Percentiles rank a stretch among this genome's conserved stretches.
Conservation (phyloP, 2,888 invertebrate genomes). For the Lithophane semibrunnea region DNA sequence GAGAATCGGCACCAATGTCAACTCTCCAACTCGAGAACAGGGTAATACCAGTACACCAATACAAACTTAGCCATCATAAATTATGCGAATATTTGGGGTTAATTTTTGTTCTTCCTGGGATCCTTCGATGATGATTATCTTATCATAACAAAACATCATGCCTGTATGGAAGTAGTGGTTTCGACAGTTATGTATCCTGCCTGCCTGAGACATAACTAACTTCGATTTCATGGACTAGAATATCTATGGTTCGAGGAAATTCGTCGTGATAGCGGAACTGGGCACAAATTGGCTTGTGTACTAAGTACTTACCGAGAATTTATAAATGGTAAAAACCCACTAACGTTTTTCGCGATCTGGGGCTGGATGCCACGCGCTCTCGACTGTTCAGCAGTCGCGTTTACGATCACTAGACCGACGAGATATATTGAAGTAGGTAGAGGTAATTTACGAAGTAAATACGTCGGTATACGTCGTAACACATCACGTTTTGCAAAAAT, state of each 20-base stretch:
- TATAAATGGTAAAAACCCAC: no score
- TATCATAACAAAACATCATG: not conserved
- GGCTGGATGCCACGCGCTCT: not conserved
- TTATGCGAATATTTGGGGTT: not conserved
- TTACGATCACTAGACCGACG: not conserved
- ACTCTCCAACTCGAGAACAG: not conserved
- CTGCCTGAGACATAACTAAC: no score
- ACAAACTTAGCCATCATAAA: no score
- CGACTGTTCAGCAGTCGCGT: not conserved
- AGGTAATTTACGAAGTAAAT: not conserved
- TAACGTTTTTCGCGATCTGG: no score
- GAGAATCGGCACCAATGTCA: no score
- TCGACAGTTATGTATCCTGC: not conserved
- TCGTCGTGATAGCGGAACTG: not conserved
- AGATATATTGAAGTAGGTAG: not conserved
- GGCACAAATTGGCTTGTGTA: no score
- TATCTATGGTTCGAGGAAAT: not conserved
- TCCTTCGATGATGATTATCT: not conserved
- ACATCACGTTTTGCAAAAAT: not conserved
- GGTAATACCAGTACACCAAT: no score
- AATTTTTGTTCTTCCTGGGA: not conserved
- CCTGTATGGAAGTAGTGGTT: not conserved
- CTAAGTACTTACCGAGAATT: no score
- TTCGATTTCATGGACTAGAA: not conserved
- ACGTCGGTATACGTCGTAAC: no score